Evolutionary conservation across 2,797 vertebrate genomes (phyloP).

Genomic region (Pagetopsis macropterus): DNA sequence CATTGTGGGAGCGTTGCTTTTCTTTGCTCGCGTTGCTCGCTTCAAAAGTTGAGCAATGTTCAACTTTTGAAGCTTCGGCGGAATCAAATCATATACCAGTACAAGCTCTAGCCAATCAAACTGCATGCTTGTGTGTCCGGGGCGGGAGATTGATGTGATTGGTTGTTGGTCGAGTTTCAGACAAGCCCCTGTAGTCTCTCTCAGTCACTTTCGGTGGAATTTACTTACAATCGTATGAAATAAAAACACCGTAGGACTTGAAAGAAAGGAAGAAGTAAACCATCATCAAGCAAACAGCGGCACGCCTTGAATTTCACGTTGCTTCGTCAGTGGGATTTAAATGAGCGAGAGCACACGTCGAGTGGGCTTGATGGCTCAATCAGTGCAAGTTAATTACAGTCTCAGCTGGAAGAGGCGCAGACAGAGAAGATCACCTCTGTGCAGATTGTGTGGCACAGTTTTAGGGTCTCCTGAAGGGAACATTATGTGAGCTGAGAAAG

Average conservation of each 20-base stretch:
- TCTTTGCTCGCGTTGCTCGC: too few relatives aligned
- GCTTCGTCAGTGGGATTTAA: slow-evolving; percentile 58
- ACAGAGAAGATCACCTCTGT: slow-evolving; percentile 52
- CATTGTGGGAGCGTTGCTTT: too few relatives aligned
- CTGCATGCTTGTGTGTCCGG: too few relatives aligned
- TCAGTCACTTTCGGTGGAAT: slow-evolving; percentile 16
- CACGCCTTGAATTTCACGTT: slow-evolving; percentile 18
- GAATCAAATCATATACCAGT: too few relatives aligned
- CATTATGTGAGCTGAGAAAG: slow-evolving; percentile 38
- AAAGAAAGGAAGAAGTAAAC: slow-evolving; percentile 25
- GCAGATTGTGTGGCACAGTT: slow-evolving; percentile 47
- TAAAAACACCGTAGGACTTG: slow-evolving; percentile 23
- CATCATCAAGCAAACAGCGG: slow-evolving; percentile 64
- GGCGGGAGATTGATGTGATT: too few relatives aligned
- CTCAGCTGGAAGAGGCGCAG: slow-evolving; percentile 64
- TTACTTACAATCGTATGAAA: slow-evolving; percentile 9
- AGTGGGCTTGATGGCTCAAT: slow-evolving; percentile 77
- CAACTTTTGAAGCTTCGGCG: too few relatives aligned
- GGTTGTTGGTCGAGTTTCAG: too few relatives aligned
- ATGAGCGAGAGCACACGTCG: slow-evolving; percentile 58
- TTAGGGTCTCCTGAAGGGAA: slow-evolving; percentile 63
- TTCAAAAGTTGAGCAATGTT: too few relatives aligned
- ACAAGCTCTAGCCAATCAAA: too few relatives aligned
- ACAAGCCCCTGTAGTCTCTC: slow-evolving; percentile 8
- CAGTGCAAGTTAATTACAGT: slow-evolving; percentile 77